Conservation (phyloP, 2,113 vertebrate species). For the Pachyramphus minor region DNA sequence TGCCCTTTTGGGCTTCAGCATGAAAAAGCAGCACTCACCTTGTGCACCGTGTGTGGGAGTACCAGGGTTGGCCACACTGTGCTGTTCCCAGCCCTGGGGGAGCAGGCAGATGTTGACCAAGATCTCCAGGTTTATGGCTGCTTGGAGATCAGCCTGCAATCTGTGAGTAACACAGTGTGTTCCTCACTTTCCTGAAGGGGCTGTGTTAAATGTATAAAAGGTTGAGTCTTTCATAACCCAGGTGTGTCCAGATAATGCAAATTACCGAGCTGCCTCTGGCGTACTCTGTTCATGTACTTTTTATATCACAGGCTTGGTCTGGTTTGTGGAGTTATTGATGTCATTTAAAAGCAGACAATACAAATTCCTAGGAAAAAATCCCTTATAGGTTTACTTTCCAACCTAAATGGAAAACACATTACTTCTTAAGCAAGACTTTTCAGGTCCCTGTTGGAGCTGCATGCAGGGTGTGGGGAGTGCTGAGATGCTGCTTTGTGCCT, state of each 20-base stretch:
- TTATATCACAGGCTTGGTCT: background rate
- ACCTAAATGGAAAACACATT: background rate
- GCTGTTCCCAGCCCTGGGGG: background rate
- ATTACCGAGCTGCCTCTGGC: background rate
- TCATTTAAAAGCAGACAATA: background rate
- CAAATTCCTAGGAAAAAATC: background rate
- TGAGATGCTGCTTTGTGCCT: background rate
- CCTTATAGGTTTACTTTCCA: fast-evolving
- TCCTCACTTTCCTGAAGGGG: background rate
- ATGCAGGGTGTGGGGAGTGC: fast-evolving
- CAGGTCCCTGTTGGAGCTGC: background rate
- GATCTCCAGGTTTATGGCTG: background rate
- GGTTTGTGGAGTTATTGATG: background rate
- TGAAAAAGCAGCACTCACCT: background rate
- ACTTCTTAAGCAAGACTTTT: background rate
- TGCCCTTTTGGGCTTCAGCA: background rate
- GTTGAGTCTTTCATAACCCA: background rate
- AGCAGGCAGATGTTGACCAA: background rate
- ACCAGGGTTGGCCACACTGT: background rate
- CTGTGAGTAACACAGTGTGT: background rate
- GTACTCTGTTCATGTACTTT: background rate
- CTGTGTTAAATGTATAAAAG: background rate
- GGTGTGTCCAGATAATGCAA: background rate
- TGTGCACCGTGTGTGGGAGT: background rate
- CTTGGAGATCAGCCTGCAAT: background rate